Conservation (phyloP, 2,113 vertebrate genomes). For the Salminus brasiliensis region DNA sequence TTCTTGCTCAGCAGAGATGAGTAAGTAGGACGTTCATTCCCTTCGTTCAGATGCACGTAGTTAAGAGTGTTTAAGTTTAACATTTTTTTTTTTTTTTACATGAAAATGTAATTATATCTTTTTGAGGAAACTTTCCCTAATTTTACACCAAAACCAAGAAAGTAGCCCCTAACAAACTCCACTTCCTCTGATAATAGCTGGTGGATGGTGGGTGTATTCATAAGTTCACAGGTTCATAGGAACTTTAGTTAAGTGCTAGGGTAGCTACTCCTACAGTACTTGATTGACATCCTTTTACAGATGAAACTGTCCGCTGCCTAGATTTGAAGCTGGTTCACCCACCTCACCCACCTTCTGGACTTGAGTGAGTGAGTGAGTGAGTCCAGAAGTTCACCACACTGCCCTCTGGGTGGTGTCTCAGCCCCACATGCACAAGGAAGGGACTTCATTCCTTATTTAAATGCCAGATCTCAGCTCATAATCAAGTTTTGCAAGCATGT, state of each 20-base stretch:
- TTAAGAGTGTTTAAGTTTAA: too few relatives aligned
- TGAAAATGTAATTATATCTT: too few relatives aligned
- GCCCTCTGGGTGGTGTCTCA: slow-evolving; percentile 12
- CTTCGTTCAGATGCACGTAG: too few relatives aligned
- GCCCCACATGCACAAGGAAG: not conserved
- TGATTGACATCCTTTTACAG: too few relatives aligned
- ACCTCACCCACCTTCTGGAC: not conserved
- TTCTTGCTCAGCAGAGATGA: not conserved
- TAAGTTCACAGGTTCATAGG: too few relatives aligned
- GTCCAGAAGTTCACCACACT: not conserved
- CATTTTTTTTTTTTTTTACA: not conserved
- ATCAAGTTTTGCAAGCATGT: not conserved
- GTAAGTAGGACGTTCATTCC: too few relatives aligned
- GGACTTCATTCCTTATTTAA: not conserved
- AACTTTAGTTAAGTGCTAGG: too few relatives aligned
- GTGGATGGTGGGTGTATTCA: not conserved
- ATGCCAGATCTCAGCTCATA: not conserved
- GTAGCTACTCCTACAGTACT: too few relatives aligned
- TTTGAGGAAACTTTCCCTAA: too few relatives aligned
- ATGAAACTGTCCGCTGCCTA: too few relatives aligned
- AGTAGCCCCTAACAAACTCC: not conserved
- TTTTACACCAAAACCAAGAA: not conserved
- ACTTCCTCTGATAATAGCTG: not conserved
- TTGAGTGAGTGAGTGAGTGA: too few relatives aligned
- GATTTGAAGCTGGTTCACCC: not conserved